These are phyloP conservation scores for Brotula barbata DNA, from an alignment of 2,797 vertebrate genomes.

Conservation along the genomic window DNA sequence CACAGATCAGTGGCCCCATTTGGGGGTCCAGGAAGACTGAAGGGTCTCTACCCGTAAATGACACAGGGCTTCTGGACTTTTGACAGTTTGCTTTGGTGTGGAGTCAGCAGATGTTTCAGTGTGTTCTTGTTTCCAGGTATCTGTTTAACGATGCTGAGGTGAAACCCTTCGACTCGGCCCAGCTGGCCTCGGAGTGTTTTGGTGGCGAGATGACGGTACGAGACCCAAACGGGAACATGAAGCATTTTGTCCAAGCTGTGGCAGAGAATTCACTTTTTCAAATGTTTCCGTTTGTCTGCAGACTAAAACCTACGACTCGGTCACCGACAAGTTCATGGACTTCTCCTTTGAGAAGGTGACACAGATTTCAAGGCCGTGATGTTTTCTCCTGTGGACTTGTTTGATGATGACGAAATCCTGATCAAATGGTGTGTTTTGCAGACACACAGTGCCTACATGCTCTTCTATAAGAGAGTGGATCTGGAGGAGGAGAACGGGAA, in stretches of 20 bases:
- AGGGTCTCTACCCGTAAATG: no score
- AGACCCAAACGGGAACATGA: accelerated
- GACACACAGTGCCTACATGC: conserved; percentile 99
- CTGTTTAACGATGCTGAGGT: conserved; percentile 99
- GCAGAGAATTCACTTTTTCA: not conserved
- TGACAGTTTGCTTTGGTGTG: no score
- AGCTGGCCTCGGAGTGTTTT: conserved; percentile 97
- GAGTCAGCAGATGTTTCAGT: no score
- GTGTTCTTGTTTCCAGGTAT: conserved; percentile 80
- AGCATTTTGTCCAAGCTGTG: accelerated
- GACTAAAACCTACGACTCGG: conserved; percentile 99
- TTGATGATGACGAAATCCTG: not conserved
- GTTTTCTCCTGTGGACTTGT: not conserved
- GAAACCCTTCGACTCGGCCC: conserved; percentile 97
- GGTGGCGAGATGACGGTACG: conserved; percentile 97
- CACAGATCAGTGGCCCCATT: no score
- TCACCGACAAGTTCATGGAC: conserved; percentile 99
- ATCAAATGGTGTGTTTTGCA: conserved; percentile 43
- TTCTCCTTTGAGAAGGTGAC: conserved; percentile 99
- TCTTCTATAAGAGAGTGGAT: conserved; percentile 98
- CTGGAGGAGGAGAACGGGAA: conserved; percentile 94
- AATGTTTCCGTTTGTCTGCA: conserved; percentile 69
- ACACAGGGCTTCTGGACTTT: no score
- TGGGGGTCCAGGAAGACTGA: no score
- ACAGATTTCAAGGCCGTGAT: not conserved